These are phyloP conservation scores for Tipula unca DNA, from an alignment of 2,888 invertebrate species.

Conservation along the genomic window DNA sequence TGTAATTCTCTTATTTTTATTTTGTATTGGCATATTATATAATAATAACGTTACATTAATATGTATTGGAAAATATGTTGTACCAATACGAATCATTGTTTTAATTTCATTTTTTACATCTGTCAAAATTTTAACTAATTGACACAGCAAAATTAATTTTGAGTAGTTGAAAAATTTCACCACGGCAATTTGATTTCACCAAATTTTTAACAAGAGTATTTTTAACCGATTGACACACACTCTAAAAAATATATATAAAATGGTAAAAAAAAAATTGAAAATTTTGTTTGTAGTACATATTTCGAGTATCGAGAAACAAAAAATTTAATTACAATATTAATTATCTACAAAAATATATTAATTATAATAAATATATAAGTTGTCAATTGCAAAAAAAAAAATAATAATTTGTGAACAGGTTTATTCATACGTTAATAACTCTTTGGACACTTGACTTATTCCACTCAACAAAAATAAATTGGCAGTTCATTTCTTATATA, in stretches of 20 bases:
- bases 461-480: not conserved
- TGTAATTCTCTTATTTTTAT: too few relatives aligned
- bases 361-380: constrained; percentile 14
- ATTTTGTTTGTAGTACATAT: not conserved
- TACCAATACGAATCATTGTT: too few relatives aligned
- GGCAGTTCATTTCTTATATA: not conserved
- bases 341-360: constrained; percentile 14
- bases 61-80: too few relatives aligned
- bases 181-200: too few relatives aligned
- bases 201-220: too few relatives aligned
- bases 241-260: not conserved
- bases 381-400: not conserved
- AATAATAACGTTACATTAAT: too few relatives aligned
- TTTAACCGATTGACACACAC: too few relatives aligned
- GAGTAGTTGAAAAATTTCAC: too few relatives aligned
- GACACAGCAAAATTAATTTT: too few relatives aligned
- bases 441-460: not conserved
- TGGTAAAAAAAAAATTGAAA: not conserved
- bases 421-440: not conserved
- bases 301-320: not conserved
- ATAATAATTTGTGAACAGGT: not conserved
- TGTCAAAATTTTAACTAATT: too few relatives aligned
- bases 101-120: too few relatives aligned
- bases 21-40: too few relatives aligned
- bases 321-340: not conserved